Conservation (phyloP, 2,888 invertebrate genomes). For the Ornithoptera priamus region DNA sequence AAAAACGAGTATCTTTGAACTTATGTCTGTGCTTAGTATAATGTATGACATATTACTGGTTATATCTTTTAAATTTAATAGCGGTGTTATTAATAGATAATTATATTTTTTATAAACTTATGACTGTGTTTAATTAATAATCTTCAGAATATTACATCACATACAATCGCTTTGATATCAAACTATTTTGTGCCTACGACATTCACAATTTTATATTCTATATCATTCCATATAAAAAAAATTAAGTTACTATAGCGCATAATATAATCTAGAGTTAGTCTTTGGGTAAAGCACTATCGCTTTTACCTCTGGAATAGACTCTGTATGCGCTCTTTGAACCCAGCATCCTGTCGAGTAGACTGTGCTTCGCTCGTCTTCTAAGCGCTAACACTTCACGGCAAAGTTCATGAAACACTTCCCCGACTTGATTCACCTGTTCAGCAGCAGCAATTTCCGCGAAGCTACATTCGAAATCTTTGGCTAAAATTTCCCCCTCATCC, state of each 20-base stretch:
- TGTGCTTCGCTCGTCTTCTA: constrained; percentile 91
- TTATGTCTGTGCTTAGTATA: too few relatives aligned
- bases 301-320: constrained; percentile 91
- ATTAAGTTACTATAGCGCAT: constrained; percentile 33
- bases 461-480: constrained; percentile 92
- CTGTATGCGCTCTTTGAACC: constrained; percentile 86
- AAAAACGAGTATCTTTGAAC: too few relatives aligned
- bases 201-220: constrained; percentile 6
- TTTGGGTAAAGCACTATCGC: constrained; percentile 92
- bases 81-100: too few relatives aligned
- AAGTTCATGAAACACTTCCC: constrained; percentile 91
- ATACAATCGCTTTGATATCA: too few relatives aligned
- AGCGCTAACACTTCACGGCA: constrained; percentile 90
- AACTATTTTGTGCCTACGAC: not conserved
- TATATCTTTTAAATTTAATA: too few relatives aligned
- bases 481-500: constrained; percentile 93
- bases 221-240: constrained; percentile 8
- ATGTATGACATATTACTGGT: too few relatives aligned
- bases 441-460: constrained; percentile 94
- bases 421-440: constrained; percentile 91
- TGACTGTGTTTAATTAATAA: too few relatives aligned
- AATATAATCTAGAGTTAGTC: constrained; percentile 71
- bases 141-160: too few relatives aligned
- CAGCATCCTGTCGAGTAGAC: constrained; percentile 89
- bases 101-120: too few relatives aligned